A percentile compares a stretch with the other conserved stretches of the same genome.
These are phyloP conservation scores for Hesperophylax magnus DNA, from an alignment of 1,140 invertebrate genomes.

Conservation along the genomic window DNA sequence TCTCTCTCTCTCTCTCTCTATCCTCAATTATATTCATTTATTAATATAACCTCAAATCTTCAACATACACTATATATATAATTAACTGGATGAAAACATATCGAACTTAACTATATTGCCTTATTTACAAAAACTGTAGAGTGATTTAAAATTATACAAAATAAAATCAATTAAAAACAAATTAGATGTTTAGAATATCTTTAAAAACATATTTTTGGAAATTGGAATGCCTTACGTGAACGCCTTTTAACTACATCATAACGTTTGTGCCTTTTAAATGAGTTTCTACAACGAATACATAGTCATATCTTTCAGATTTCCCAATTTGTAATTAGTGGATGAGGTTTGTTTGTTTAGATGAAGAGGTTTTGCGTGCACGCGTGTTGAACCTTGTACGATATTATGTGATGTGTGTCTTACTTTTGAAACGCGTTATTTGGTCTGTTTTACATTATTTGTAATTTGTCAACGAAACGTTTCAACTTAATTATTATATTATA, in stretches of 20 bases:
- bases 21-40: too few species aligned
- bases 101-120: constrained; percentile 15
- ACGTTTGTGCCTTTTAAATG: constrained; percentile 9
- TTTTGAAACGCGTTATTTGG: constrained; percentile 28
- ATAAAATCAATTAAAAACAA: too few species aligned
- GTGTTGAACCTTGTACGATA: constrained; percentile 38
- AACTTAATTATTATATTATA: constrained; percentile 45
- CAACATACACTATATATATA: too few species aligned
- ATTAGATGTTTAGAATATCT: too few species aligned
- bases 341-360: not conserved
- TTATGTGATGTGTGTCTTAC: constrained; percentile 19
- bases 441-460: constrained; percentile 31
- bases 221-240: constrained; percentile 4
- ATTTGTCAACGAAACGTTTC: constrained; percentile 41
- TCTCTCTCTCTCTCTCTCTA: too few species aligned
- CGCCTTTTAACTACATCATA: too few species aligned
- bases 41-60: too few species aligned
- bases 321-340: not conserved
- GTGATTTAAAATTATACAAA: too few species aligned
- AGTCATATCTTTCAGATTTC: not conserved
- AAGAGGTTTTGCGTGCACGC: constrained; percentile 7
- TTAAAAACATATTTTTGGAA: too few species aligned
- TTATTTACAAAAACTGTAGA: not conserved
- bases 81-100: constrained; percentile 7
- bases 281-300: not conserved